phyloP scores from a whole-genome alignment of 2,797 vertebrate species.

The Sylvia borin region DNA sequence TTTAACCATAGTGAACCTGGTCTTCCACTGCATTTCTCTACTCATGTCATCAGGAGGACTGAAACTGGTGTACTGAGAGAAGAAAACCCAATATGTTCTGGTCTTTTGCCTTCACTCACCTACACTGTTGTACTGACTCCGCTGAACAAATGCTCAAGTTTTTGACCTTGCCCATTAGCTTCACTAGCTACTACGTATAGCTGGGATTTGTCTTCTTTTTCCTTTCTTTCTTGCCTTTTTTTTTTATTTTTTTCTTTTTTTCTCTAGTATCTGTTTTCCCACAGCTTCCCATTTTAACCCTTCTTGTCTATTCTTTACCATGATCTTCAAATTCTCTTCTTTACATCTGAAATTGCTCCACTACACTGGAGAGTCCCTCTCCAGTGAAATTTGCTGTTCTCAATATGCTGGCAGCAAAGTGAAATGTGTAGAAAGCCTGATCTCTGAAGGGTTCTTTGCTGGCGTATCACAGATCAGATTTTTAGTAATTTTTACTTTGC shows the following conservation, averaged over 20 bases:
- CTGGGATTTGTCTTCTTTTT: neutral
- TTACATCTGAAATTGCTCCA: neutral
- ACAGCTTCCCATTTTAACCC: neutral
- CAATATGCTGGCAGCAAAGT: constrained; percentile 9
- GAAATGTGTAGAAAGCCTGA: constrained; percentile 44
- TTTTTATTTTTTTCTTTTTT: neutral
- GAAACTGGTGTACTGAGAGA: neutral
- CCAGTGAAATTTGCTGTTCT: constrained; percentile 31
- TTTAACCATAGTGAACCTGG: neutral
- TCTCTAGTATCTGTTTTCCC: neutral
- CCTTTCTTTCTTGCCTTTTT: neutral
- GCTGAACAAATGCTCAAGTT: neutral
- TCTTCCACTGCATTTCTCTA: neutral
- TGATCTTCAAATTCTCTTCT: neutral
- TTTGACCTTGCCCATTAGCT: neutral
- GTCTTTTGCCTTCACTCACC: neutral
- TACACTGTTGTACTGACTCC: neutral
- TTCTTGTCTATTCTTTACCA: neutral
- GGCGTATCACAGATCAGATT: constrained; percentile 36
- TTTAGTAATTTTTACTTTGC: constrained; percentile 62
- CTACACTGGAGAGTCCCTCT: neutral
- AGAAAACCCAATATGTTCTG: neutral
- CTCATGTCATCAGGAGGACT: neutral
- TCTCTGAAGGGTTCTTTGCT: constrained; percentile 52
- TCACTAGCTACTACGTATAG: neutral